Evolutionary conservation across 2,797 vertebrate species (phyloP), one percentile per base, ranked within the genome.

Genomic region (Ispidina picta): DNA sequence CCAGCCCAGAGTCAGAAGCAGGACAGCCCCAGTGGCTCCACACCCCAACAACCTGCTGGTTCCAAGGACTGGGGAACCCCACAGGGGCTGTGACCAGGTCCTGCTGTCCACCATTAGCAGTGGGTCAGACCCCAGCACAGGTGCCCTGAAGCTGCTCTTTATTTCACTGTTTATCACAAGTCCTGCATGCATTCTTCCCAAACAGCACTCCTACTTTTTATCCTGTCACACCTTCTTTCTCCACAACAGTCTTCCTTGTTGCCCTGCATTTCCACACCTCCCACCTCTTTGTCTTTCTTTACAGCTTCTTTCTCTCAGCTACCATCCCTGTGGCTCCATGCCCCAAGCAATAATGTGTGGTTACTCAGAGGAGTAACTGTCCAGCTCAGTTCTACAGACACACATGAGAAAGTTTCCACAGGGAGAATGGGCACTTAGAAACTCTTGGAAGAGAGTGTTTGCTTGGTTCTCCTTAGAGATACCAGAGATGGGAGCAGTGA

Each of bases 1-100:
- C 6, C 25, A 41, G 17, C 3, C 28, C 28, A 26, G 11, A 49
- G 16, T 0, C 0, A 1, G 26, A 12, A 8, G 1, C 49, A 78
- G 37, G 28, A 44, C 19, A 49, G 46, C 5, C 20, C n/a, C 15
- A 6, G 3, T 3, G 10, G 8, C 25, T 84, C 37, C 0, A 0
- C 15, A 56, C 7, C 14, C 8, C 60, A 63, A 9, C 5, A 37
- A 5, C 15, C 20, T 49, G 2, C 41, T 62, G 39, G 7, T 64
- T 64, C 51, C 68, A 72, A 3, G 12, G 15, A 20, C 9, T n/a
- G n/a, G 33, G 31, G 6, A 66, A 7, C 7, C 31, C 21, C 74
- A 19, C 2, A 29, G 17, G 7, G 33, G 31, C 79, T 74, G 23
- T 31, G 44, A 37, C 4, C 39, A 62, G 20, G 26, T 75, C 35